Evolutionary conservation across 2,888 invertebrate genomes (phyloP).

Genomic region (Seira ritae): DNA sequence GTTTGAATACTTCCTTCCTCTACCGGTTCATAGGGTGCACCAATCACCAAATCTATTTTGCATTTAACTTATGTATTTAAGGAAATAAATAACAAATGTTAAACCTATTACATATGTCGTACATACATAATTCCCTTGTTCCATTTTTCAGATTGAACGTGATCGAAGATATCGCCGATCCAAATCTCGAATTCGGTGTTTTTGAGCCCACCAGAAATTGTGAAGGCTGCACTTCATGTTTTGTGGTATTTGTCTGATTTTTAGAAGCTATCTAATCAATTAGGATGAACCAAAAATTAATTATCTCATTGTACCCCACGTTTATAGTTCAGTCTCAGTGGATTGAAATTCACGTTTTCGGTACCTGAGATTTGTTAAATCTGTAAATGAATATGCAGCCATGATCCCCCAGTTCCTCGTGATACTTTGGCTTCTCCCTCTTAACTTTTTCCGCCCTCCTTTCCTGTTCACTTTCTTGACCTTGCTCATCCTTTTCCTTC

Average conservation of each 20-base stretch:
- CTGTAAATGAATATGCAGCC: constrained; percentile 53
- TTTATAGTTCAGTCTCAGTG: not conserved
- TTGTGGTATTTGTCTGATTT: not conserved
- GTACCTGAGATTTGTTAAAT: constrained; percentile 19
- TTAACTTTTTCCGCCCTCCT: not conserved
- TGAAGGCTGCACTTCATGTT: not conserved
- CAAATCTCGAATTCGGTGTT: constrained; percentile 46
- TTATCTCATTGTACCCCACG: not conserved
- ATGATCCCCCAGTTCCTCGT: constrained; percentile 43
- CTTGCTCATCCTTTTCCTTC: not conserved
- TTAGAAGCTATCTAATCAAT: not conserved
- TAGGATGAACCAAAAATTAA: not conserved
- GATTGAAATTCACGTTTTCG: not conserved
- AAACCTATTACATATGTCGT: not conserved
- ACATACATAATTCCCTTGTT: constrained; percentile 25
- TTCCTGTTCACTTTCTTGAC: not conserved
- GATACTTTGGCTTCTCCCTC: not conserved
- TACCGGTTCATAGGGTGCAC: constrained; percentile 58
- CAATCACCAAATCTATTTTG: constrained; percentile 51
- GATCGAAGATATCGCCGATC: constrained; percentile 52
- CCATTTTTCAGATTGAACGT: not conserved
- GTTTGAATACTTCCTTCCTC: not conserved
- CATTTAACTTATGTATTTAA: constrained; percentile 1
- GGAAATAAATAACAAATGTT: not conserved
- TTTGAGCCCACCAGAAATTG: not conserved